Conservation (phyloP, 2,113 vertebrate genomes). For the Anguilla japonica region DNA sequence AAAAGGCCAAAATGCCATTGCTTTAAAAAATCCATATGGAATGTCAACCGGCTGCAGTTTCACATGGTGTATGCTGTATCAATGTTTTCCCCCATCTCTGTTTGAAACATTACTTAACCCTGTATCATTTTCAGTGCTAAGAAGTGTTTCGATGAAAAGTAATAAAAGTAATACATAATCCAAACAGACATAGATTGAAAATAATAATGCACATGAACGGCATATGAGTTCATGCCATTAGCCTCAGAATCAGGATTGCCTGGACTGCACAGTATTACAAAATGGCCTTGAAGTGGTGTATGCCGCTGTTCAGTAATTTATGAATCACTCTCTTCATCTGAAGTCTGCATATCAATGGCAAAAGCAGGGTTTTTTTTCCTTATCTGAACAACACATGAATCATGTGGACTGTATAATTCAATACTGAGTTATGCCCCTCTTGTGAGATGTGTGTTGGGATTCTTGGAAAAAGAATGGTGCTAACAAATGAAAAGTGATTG, state of each 20-base stretch:
- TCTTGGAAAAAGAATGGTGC: not conserved
- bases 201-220: not conserved
- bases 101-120: too few species aligned
- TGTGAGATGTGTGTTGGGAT: not conserved
- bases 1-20: too few species aligned
- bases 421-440: not conserved
- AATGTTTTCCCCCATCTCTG: too few species aligned
- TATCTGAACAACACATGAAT: not conserved
- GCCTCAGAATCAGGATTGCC: not conserved
- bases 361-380: not conserved
- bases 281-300: not conserved
- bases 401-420: not conserved
- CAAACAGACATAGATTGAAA: too few species aligned
- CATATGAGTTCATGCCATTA: not conserved
- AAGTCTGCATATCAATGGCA: not conserved
- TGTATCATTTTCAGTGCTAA: too few species aligned
- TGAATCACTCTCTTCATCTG: not conserved
- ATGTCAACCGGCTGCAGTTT: too few species aligned
- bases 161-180: too few species aligned
- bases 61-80: too few species aligned
- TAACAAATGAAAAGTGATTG: not conserved
- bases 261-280: not conserved
- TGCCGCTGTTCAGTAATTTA: not conserved
- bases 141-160: too few species aligned
- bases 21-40: too few species aligned